Conservation (phyloP, 2,797 vertebrate species). For the Mus minutoides region DNA sequence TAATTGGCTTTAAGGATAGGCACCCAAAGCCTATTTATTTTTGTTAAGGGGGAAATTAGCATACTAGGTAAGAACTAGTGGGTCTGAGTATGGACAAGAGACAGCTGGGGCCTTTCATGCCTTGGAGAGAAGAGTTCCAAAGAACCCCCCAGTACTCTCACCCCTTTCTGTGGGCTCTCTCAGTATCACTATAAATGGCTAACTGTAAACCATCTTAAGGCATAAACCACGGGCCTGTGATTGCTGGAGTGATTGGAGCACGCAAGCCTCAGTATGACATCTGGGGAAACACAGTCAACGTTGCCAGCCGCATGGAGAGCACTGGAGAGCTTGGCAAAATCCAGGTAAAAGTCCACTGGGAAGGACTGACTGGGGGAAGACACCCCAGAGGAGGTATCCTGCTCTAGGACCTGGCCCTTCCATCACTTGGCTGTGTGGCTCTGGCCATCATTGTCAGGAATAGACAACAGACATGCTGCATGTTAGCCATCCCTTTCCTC, state of each 20-base stretch:
- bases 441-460: background rate
- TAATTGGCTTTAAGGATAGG: background rate
- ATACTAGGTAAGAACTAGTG: background rate
- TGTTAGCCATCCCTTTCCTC: rapidly evolving
- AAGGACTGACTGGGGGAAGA: background rate
- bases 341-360: slow-evolving; percentile 89
- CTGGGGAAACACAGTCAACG: slow-evolving; percentile 99
- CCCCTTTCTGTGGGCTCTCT: background rate
- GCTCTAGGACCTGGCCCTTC: background rate
- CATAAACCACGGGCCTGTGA: slow-evolving; percentile 97
- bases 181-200: background rate
- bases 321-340: slow-evolving; percentile 98
- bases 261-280: slow-evolving; percentile 99
- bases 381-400: background rate
- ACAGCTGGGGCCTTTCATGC: background rate
- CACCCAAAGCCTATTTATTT: background rate
- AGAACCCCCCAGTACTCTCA: background rate
- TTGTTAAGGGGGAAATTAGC: background rate
- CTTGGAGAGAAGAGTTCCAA: background rate
- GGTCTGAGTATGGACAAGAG: background rate
- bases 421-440: background rate
- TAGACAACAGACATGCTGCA: rapidly evolving
- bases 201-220: slow-evolving; percentile 86
- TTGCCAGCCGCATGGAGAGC: slow-evolving; percentile 98
- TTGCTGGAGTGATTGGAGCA: slow-evolving; percentile 98